Conservation (phyloP, 1,140 invertebrate genomes). For the Caenorhabditis brenneri region DNA sequence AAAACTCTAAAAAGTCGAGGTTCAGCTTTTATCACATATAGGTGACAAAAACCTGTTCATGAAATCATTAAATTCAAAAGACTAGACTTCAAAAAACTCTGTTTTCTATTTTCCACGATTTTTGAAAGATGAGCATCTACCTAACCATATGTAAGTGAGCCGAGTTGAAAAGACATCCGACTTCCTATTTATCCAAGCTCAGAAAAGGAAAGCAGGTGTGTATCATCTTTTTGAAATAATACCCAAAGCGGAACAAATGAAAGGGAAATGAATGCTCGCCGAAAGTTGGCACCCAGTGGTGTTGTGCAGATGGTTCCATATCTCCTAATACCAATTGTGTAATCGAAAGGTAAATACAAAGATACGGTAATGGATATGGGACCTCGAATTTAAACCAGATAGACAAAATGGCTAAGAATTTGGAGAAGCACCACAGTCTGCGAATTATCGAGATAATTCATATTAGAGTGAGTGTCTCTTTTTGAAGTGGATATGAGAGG, state of each 20-base stretch:
- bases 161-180: constrained; percentile 16
- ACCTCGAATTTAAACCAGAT: not conserved
- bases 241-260: constrained; percentile 29
- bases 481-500: constrained; percentile 30
- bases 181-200: constrained; percentile 20
- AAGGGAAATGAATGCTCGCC: not conserved
- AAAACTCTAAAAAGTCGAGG: too few species aligned
- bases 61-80: too few species aligned
- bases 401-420: not conserved
- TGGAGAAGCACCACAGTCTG: not conserved
- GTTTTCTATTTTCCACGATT: not conserved
- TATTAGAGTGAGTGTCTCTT: constrained; percentile 27
- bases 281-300: constrained; percentile 23
- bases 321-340: not conserved
- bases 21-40: too few species aligned
- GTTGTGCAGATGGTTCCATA: constrained; percentile 16
- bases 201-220: constrained; percentile 4
- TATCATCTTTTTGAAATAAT: constrained; percentile 37
- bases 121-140: not conserved
- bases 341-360: constrained; percentile 1
- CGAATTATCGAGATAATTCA: constrained; percentile 23
- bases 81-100: too few species aligned
- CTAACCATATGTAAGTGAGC: not conserved
- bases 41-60: too few species aligned
- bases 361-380: constrained; percentile 17